A percentile compares a stretch with the other conserved stretches of the same genome.
phyloP scores from a whole-genome alignment of 2,113 vertebrate genomes.

The Dendrocopos noguchii region DNA sequence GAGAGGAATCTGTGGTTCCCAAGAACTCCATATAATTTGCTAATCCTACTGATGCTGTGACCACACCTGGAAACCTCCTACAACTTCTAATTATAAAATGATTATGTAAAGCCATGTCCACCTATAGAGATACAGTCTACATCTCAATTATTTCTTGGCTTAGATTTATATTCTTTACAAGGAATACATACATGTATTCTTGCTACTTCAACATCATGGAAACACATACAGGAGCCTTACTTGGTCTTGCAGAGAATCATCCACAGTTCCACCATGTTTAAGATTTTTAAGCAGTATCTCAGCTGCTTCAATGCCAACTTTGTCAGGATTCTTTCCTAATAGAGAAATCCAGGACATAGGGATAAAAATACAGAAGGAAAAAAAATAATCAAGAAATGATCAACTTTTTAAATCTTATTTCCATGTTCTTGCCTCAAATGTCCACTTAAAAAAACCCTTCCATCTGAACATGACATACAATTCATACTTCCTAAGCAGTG shows the following conservation, averaged over 20 bases:
- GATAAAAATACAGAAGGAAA: not conserved
- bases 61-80: not conserved
- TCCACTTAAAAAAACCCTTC: not conserved
- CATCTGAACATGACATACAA: not conserved
- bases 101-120: not conserved
- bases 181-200: not conserved
- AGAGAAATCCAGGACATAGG: not conserved
- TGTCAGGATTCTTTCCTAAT: conserved; percentile 90
- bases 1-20: not conserved
- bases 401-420: not conserved
- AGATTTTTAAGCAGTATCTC: conserved; percentile 94
- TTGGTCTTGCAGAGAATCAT: conserved; percentile 97
- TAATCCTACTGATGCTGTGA: not conserved
- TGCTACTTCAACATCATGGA: not conserved
- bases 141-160: not conserved
- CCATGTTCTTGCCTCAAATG: not conserved
- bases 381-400: not conserved
- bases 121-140: not conserved
- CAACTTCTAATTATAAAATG: not conserved
- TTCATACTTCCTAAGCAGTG: not conserved
- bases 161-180: not conserved
- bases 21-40: not conserved
- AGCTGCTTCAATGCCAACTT: conserved; percentile 92
- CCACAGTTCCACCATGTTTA: conserved; percentile 92
- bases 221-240: conserved; percentile 69